Conservation (phyloP, 2,113 vertebrate genomes). For the Catharus bicknelli region DNA sequence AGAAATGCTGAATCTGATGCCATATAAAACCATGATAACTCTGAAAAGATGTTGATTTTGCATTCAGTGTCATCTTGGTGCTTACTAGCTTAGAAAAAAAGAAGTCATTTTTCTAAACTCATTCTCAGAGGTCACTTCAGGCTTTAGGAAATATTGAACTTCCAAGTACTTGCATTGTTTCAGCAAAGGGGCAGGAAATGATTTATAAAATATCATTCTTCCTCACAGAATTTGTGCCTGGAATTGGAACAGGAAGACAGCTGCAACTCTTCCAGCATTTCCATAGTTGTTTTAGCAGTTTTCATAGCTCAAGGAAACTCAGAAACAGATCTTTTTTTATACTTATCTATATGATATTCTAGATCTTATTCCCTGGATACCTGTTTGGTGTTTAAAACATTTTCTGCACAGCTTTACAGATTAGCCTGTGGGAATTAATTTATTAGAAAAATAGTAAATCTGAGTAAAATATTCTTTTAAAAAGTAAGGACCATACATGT, state of each 20-base stretch:
- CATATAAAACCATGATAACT: background rate
- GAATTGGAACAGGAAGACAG: background rate
- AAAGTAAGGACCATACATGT: background rate
- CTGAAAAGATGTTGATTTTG: background rate
- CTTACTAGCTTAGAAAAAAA: background rate
- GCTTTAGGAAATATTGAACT: background rate
- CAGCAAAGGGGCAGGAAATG: background rate
- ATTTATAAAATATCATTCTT: conserved; percentile 19
- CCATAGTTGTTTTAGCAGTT: background rate
- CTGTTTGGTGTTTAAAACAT: background rate
- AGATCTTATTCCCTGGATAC: background rate
- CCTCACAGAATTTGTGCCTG: conserved; percentile 4
- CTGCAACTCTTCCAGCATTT: background rate
- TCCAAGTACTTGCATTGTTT: background rate
- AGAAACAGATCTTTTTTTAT: background rate
- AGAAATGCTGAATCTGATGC: background rate
- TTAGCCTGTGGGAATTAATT: fast-evolving
- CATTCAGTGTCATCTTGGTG: background rate
- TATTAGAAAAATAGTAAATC: background rate
- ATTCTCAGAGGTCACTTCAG: conserved; percentile 7
- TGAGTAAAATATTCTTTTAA: background rate
- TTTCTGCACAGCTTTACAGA: background rate
- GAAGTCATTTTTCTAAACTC: background rate
- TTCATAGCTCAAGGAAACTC: background rate
- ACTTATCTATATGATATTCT: background rate